These are phyloP conservation scores for Sanderia malayensis DNA, from an alignment of 30 jellyfish, hydroid and myxozoan genomes.

Conservation along the genomic window DNA sequence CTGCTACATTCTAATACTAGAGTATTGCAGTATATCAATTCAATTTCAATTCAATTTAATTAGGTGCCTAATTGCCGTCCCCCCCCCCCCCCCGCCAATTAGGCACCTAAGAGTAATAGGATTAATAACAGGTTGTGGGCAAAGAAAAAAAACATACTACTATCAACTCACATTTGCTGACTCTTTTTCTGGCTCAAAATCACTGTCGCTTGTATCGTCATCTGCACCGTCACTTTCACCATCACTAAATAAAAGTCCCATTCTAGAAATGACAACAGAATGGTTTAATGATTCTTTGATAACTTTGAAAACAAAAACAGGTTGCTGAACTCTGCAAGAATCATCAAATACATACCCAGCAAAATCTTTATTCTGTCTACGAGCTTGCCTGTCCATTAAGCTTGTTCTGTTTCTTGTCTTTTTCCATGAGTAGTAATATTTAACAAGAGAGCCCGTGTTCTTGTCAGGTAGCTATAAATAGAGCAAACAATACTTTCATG, in stretches of 20 bases:
- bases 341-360: slow-evolving; percentile 56
- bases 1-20: too few species aligned
- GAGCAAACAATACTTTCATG: neutral
- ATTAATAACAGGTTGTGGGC: too few species aligned
- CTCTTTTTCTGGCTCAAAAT: slow-evolving; percentile 93
- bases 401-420: slow-evolving; percentile 93
- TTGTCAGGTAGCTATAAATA: slow-evolving; percentile 88
- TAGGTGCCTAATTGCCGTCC: too few species aligned
- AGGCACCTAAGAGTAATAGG: too few species aligned
- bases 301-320: too few species aligned
- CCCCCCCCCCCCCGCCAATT: too few species aligned
- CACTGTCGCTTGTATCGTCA: slow-evolving; percentile 97
- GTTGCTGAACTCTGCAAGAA: too few species aligned
- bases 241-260: slow-evolving; percentile 73
- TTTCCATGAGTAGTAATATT: slow-evolving; percentile 96
- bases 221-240: slow-evolving; percentile 89
- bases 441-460: slow-evolving; percentile 88
- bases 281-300: too few species aligned
- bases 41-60: too few species aligned
- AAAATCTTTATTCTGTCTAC: slow-evolving; percentile 63
- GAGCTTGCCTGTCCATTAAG: slow-evolving; percentile 91
- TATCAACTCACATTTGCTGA: slow-evolving; percentile 55
- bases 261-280: too few species aligned
- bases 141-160: neutral
- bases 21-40: too few species aligned